Conservation (phyloP, 2,888 invertebrate species). For the Lochmaea capreae region DNA sequence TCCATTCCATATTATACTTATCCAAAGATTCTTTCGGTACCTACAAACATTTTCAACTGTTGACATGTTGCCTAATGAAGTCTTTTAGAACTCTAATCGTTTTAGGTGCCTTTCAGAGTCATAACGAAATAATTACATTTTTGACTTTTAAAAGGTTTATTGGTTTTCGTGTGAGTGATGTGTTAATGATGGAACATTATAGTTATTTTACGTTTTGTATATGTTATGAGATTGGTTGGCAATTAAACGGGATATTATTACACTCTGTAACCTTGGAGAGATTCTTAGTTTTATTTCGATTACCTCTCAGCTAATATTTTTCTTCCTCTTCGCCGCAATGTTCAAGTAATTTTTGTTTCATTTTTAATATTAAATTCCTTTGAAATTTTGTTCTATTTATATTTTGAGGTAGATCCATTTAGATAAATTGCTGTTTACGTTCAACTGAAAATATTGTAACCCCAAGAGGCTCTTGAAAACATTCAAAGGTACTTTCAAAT, state of each 20-base stretch:
- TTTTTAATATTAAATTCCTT: constrained; percentile 30
- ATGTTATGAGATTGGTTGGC: neutral
- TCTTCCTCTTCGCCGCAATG: neutral
- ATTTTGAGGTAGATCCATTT: constrained; percentile 34
- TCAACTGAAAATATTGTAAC: neutral
- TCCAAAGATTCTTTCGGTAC: neutral
- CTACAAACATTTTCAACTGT: neutral
- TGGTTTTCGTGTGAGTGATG: neutral
- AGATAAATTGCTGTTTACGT: constrained; percentile 34
- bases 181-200: neutral
- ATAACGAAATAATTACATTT: constrained; percentile 6
- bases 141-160: constrained; percentile 1
- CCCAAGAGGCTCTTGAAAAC: constrained; percentile 2
- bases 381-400: constrained; percentile 37
- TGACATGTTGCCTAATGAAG: constrained; percentile 13
- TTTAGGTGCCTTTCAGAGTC: neutral
- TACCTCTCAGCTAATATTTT: neutral
- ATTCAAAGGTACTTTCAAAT: neutral
- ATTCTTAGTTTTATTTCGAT: neutral
- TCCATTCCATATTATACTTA: neutral
- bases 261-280: too few relatives aligned
- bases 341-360: constrained; percentile 22
- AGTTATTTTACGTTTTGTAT: neutral
- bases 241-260: neutral
- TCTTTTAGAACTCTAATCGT: constrained; percentile 5